Percentiles rank a stretch among this genome's conserved stretches.
These are phyloP conservation scores for Cataglyphis albicans DNA, from an alignment of 2,888 invertebrate species.

Conservation along the genomic window DNA sequence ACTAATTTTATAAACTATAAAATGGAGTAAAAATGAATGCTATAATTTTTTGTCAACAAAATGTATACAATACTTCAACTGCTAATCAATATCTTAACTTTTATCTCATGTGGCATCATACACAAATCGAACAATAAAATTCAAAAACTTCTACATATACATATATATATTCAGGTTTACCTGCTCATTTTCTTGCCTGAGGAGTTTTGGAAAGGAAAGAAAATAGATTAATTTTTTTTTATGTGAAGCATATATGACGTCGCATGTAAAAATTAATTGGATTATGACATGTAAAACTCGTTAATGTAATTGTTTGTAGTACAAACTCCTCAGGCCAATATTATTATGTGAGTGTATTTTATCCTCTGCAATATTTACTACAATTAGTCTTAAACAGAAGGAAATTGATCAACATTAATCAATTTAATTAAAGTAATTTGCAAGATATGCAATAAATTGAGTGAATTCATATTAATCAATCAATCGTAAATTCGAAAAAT, in stretches of 20 bases:
- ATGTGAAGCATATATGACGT: not conserved
- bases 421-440: not conserved
- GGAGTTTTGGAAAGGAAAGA: conserved; percentile 70
- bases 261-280: not conserved
- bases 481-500: not conserved
- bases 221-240: conserved; percentile 43
- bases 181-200: conserved; percentile 76
- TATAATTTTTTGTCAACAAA: not conserved
- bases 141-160: conserved; percentile 51
- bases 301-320: not conserved
- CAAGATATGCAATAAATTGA: not conserved
- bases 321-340: conserved; percentile 47
- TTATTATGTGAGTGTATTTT: not conserved
- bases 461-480: not conserved
- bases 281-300: not conserved
- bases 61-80: conserved; percentile 2
- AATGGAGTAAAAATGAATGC: not conserved
- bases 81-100: conserved; percentile 11
- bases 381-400: not conserved
- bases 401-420: conserved; percentile 9
- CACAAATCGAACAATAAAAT: conserved; percentile 43
- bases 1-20: conserved; percentile 7
- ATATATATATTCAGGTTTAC: conserved; percentile 66
- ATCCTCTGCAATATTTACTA: not conserved
- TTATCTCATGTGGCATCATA: conserved; percentile 15